Percentiles rank a stretch among this genome's conserved stretches.
Conservation (phyloP, 2,797 vertebrate species). For the Pseudocheirus occidentalis region DNA sequence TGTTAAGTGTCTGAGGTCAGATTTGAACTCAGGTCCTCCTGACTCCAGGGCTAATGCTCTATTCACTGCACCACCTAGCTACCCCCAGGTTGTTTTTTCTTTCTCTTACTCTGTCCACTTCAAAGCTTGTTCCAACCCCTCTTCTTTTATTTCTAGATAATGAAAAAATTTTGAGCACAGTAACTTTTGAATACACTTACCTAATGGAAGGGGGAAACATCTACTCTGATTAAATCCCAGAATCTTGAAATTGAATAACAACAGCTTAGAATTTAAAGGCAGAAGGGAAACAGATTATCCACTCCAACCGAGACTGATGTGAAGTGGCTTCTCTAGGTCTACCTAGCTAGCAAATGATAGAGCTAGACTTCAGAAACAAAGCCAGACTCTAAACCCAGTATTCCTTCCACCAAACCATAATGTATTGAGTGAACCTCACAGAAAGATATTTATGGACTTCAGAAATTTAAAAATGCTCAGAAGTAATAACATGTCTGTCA, state of each 20-base stretch:
- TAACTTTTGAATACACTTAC: not conserved
- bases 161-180: not conserved
- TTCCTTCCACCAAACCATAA: not conserved
- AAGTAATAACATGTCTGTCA: not conserved
- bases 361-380: not conserved
- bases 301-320: not conserved
- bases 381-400: not conserved
- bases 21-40: too few relatives aligned
- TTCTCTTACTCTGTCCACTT: not conserved
- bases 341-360: not conserved
- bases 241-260: not conserved
- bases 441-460: not conserved
- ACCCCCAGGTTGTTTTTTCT: too few relatives aligned
- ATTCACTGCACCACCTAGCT: too few relatives aligned
- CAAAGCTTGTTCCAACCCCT: not conserved
- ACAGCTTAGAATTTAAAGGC: not conserved
- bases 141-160: not conserved
- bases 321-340: not conserved
- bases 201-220: not conserved
- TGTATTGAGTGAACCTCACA: not conserved
- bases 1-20: too few relatives aligned
- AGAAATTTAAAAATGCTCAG: not conserved
- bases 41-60: too few relatives aligned
- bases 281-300: not conserved
- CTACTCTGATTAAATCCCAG: not conserved